Evolutionary conservation across 2,113 vertebrate species (phyloP), one percentile per base, ranked within the genome.

Genomic region (Solea senegalensis): DNA sequence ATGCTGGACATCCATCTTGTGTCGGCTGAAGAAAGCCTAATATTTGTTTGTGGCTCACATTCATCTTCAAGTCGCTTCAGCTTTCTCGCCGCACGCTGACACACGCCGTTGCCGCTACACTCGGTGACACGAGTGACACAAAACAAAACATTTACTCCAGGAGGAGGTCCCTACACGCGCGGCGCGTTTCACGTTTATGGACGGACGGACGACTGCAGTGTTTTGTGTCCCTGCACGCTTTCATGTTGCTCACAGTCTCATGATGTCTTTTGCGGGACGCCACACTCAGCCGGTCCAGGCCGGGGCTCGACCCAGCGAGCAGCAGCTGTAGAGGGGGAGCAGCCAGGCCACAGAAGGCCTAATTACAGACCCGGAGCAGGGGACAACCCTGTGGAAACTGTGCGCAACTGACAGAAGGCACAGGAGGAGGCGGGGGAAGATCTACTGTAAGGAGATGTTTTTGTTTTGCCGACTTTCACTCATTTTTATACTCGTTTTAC

Each of bases 331-430:
- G 74, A 58, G 4, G 59, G 77, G 79, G 61, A 72, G 87, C 85
- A 52, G 85, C 89, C 86, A 74, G 87, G 82, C 87, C 89, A 67
- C 86, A 84, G 74, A 78, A 67, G 72, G 46, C 44, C 62, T 88
- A 88, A 91, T 91, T 88, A 91, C 89, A 89, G 87, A 80, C n/a
- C 69, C 34, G 1, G 63, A 54, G 9, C 56, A 15, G 83, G 70
- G 70, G 85, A 89, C 81, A 86, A 56, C 80, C 85, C 87, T 80
- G 84, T 90, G 87, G 89, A 89, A 90, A 90, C 78, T 84, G 65
- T 86, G 88, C 54, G 82, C 87, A 81, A 87, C 77, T 67, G 78
- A 81, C 81, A 60, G 66, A 54, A 12, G 83, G 64, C 53, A 57
- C n/a, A 70, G 54, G 13, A 59, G 51, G 69, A 67, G 72, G 43